Evolutionary conservation across 2,888 invertebrate species (phyloP), one percentile per base, ranked within the genome.

Genomic region (Molorchus minor): DNA sequence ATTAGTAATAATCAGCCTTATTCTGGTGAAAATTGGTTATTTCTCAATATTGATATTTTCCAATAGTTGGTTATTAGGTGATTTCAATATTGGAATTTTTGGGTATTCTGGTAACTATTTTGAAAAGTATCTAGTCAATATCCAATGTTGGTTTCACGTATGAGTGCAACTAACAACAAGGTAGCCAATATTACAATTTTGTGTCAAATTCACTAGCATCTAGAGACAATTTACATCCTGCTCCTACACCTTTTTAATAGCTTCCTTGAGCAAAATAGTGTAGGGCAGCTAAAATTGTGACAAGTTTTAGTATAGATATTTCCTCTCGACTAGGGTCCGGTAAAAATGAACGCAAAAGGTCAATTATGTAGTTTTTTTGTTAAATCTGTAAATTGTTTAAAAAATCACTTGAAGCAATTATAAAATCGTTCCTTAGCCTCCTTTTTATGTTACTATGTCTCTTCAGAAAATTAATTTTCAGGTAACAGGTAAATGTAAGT

Each of bases 211-310:
- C n/a, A n/a, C n/a, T n/a, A n/a, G n/a, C n/a, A n/a, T n/a, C n/a
- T n/a, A n/a, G n/a, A n/a, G n/a, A 40, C 38, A 40, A 15, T 40
- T 40, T n/a, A 40, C 10, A 40, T 40, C 3, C 16, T 40, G 38
- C 15, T n/a, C 16, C 38, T 12, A 40, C 38, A 40, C 38, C 13
- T 40, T 40, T 40, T 16, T 40, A 17, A 15, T 40, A 40, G 15
- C 38, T 40, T 16, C 15, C 38, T 16, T 38, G 38, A 15, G 38
- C 38, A 16, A 38, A 38, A 38, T 38, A 38, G 13, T 38, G 38
- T 16, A 38, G 16, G 7, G 38, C 38, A 16, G 3, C 38, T 13
- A 40, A 12, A 4, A 40, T 40, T 40, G 16, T 40, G 5, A 40
- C 38, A 4, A 16, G 7, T 16, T 40, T 40, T 13, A 17, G 38